Percentiles rank a stretch among this genome's conserved stretches.
phyloP scores from a whole-genome alignment of 2,888 invertebrate species.

The Auanema freiburgensis region DNA sequence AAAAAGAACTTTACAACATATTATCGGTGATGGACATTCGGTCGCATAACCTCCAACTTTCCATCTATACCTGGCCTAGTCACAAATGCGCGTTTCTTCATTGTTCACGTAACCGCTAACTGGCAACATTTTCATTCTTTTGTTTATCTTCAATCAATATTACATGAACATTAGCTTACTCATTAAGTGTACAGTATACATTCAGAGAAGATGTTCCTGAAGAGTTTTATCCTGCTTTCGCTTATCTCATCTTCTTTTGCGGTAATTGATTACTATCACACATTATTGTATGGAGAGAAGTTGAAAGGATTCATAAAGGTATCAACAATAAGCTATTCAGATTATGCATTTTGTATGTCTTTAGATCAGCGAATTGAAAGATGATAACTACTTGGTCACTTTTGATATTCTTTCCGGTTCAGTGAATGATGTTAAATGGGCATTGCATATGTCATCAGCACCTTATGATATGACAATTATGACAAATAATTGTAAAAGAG shows the following conservation, averaged over 20 bases:
- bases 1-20: too few species aligned
- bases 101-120: background rate
- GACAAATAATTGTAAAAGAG: constrained; percentile 47
- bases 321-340: constrained; percentile 2
- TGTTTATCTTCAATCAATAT: background rate
- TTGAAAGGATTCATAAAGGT: constrained; percentile 51
- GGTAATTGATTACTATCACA: constrained; percentile 23
- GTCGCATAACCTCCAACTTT: too few species aligned
- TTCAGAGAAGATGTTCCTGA: constrained; percentile 12
- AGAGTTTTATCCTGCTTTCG: constrained; percentile 5
- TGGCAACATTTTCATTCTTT: constrained; percentile 13
- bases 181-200: background rate
- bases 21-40: too few species aligned
- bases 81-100: too few species aligned
- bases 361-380: constrained; percentile 37
- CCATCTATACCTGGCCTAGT: too few species aligned
- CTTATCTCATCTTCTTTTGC: background rate
- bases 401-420: constrained; percentile 42
- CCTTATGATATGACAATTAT: constrained; percentile 51
- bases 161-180: background rate
- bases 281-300: constrained; percentile 43
- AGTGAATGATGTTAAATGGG: constrained; percentile 33
- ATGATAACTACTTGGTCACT: constrained; percentile 38
- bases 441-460: constrained; percentile 40
- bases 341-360: constrained; percentile 6